Evolutionary conservation across 2,888 invertebrate genomes (phyloP).

Genomic region (Hyppa rectilinea): DNA sequence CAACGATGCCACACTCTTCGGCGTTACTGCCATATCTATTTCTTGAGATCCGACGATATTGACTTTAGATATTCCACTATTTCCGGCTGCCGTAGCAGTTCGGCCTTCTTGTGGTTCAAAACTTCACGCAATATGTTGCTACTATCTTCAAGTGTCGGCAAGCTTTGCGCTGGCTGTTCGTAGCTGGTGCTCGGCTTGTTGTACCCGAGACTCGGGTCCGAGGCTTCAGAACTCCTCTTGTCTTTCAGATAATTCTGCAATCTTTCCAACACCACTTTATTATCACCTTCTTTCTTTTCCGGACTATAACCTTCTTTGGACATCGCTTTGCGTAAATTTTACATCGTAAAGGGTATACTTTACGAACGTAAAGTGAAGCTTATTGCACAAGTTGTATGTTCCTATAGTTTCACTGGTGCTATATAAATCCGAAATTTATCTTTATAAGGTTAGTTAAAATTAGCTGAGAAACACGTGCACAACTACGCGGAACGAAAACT

Average conservation of each 20-base stretch:
- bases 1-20: slow-evolving; percentile 84
- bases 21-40: slow-evolving; percentile 85
- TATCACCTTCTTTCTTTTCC: slow-evolving; percentile 88
- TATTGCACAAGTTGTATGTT: slow-evolving; percentile 11
- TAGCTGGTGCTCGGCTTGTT: slow-evolving; percentile 85
- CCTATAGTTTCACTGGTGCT: not conserved
- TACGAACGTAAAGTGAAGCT: not conserved
- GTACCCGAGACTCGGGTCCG: slow-evolving; percentile 77
- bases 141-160: slow-evolving; percentile 79
- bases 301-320: slow-evolving; percentile 89
- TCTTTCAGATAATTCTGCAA: slow-evolving; percentile 88
- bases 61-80: slow-evolving; percentile 84
- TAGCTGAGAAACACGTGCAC: slow-evolving; percentile 72
- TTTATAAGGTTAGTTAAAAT: slow-evolving; percentile 29
- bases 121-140: slow-evolving; percentile 86
- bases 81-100: slow-evolving; percentile 87
- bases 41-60: slow-evolving; percentile 84
- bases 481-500: slow-evolving; percentile 67
- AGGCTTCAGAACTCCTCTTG: slow-evolving; percentile 81
- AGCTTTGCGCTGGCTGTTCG: slow-evolving; percentile 75
- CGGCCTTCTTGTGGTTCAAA: slow-evolving; percentile 87
- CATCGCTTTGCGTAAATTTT: slow-evolving; percentile 77
- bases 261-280: slow-evolving; percentile 87
- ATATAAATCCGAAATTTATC: slow-evolving; percentile 16
- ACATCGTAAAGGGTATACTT: slow-evolving; percentile 63